A percentile compares a stretch with the other conserved stretches of the same genome.
phyloP scores from a whole-genome alignment of 1,140 invertebrate species.

The Tribolium madens region DNA sequence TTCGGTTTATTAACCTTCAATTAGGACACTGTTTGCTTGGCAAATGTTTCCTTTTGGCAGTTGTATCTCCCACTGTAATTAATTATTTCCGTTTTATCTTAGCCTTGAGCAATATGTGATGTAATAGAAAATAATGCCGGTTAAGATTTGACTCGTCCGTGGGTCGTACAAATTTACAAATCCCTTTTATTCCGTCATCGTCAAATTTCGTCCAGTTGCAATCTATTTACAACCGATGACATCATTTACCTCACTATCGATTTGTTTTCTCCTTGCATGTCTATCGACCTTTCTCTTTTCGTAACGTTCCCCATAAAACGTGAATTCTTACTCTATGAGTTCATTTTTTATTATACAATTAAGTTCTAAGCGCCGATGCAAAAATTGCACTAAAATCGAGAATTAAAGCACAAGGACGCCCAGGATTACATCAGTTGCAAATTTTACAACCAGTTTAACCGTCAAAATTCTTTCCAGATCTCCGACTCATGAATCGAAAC shows the following conservation, averaged over 20 bases:
- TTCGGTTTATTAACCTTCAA: not conserved
- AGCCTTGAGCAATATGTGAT: constrained; percentile 21
- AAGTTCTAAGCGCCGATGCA: constrained; percentile 8
- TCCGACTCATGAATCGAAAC: constrained; percentile 23
- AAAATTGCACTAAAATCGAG: constrained; percentile 9
- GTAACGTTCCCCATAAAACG: not conserved
- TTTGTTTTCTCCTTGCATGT: constrained; percentile 37
- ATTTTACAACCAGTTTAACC: constrained; percentile 6
- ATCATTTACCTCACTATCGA: constrained; percentile 25
- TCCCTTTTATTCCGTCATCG: not conserved
- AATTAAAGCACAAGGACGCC: constrained; percentile 35
- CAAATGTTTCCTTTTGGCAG: constrained; percentile 3
- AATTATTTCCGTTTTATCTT: constrained; percentile 32
- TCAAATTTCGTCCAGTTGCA: constrained; percentile 3
- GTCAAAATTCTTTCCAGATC: not conserved
- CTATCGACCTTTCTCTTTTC: constrained; percentile 14
- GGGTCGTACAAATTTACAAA: not conserved
- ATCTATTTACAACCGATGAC: constrained; percentile 31
- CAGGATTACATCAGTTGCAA: constrained; percentile 36
- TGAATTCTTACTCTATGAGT: not conserved
- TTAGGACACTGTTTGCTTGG: not conserved
- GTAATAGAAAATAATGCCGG: constrained; percentile 16
- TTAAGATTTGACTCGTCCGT: not conserved
- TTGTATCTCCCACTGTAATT: constrained; percentile 17
- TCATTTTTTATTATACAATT: constrained; percentile 34